phyloP scores from a whole-genome alignment of 2,113 vertebrate species.

The Rhombomys opimus region DNA sequence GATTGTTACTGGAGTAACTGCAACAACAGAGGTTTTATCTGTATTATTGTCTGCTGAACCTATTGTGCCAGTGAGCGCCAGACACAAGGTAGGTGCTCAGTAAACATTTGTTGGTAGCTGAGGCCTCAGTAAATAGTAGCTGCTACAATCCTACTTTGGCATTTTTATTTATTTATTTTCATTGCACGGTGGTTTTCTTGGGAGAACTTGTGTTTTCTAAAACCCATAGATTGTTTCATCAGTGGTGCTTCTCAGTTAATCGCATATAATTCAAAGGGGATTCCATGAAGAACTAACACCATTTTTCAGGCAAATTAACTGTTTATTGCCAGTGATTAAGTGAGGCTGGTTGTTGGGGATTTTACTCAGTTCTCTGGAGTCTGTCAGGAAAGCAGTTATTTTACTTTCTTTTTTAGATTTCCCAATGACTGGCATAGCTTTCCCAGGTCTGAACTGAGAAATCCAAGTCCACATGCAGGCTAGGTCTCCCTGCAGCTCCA shows the following conservation, averaged over 20 bases:
- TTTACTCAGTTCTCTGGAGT: slow-evolving; percentile 42
- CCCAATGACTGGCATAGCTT: slow-evolving; percentile 64
- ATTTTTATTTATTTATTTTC: no score
- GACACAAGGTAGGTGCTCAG: not conserved
- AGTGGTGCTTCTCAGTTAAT: slow-evolving; percentile 32
- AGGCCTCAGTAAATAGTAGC: slow-evolving; percentile 26
- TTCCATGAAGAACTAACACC: slow-evolving; percentile 25
- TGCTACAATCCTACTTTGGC: slow-evolving; percentile 19
- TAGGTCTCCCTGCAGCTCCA: slow-evolving; percentile 84
- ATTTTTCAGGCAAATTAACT: slow-evolving; percentile 55
- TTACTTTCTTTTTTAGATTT: slow-evolving; percentile 57
- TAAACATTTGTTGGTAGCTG: not conserved
- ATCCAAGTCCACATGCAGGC: slow-evolving; percentile 79
- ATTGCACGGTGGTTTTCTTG: slow-evolving; percentile 15
- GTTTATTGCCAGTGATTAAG: slow-evolving; percentile 51
- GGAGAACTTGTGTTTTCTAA: not conserved
- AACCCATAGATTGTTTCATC: not conserved
- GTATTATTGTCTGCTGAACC: slow-evolving; percentile 4
- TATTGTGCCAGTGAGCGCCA: not conserved
- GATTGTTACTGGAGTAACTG: slow-evolving; percentile 17
- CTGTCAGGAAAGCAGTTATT: slow-evolving; percentile 64
- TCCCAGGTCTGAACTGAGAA: slow-evolving; percentile 79
- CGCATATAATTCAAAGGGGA: slow-evolving; percentile 51
- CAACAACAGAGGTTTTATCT: not conserved
- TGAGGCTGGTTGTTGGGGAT: slow-evolving; percentile 59